Base-by-base conservation (phyloP, 2,797 vertebrate genomes). In the Pangasius djambal region DNA sequence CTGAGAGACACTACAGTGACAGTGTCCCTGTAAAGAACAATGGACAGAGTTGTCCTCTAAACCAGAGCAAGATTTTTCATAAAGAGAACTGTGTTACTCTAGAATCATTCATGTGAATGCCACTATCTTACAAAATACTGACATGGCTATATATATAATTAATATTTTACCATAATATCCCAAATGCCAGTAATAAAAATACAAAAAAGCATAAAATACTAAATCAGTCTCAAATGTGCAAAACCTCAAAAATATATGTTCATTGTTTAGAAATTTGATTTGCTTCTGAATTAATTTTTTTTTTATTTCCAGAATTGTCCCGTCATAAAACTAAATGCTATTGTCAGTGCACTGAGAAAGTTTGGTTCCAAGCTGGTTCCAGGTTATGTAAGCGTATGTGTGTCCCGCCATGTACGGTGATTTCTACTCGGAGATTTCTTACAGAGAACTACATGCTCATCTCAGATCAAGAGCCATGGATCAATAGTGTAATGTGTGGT, bases 11-110 rank as follows among this genome's bases (percentile, higher is more conserved):
- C 67, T 59, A 55, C 25, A 28, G n/a, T 77, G 78, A 67, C 72
- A 28, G 37, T 67, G n/a, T 22, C 25, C 52, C 57, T 77, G 61
- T 84, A 65, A 37, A 85, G 59, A 84, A n/a, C 55, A 88, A 40
- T 55, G n/a, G 34, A 50, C 57, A 31, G 31, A 83, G 63, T 44
- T 61, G 31, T 52, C n/a, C 44, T 65, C 44, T 77, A 63, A 16
- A 59, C 79, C 37, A 83, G 59, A 63, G 15, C 59, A n/a, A 16
- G 37, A 18, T 25, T 13, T 25, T 55, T 55, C n/a, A 55, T 79
- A 55, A 81, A 34, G 9, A 25, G 52, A 81, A 20, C 8, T 59
- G 52, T 37, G 67, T 74, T 63, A 34, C 28, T 61, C 67, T 50
- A 61, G 48, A 34, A 79, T 2, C 48, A 72, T 72, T 72, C 40